Evolutionary conservation across 2,113 vertebrate genomes (phyloP), one percentile per base, ranked within the genome.

Genomic region (Lanius ludovicianus): DNA sequence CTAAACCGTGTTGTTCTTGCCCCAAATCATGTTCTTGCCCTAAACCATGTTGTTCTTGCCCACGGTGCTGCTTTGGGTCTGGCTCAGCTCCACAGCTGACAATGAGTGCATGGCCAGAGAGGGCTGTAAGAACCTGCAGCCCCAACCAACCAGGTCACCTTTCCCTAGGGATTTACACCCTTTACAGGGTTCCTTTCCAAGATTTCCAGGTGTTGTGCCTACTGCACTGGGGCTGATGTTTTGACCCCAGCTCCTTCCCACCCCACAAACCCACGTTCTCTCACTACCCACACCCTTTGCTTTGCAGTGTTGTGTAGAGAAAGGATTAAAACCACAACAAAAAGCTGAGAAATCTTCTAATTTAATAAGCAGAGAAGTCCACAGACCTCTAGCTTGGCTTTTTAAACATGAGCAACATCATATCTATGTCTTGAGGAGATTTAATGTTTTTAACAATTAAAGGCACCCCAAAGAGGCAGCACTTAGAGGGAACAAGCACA

Each of bases 51-150:
- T 4, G 7, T 6, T 55, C 12, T 4, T 35, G 6, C n/a, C 24
- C 2, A 0, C 23, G 2, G 1, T 0, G 3, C 30, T 3, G 30
- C 41, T 89, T n/a, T 13, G 53, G 35, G 9, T 33, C 13, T 4
- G 2, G 42, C 25, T 30, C 57, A 6, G 0, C 22, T 18, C 59
- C 3, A 2, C 0, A 0, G 7, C 39, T 53, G 10, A 10, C 37
- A 6, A 8, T 15, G 19, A 52, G 46, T 9, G 4, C 1, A 0
- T 0, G 33, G 55, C 21, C 20, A 41, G 35, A 59, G 35, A 60
- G 12, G n/a, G 13, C 3, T 46, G 20, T 7, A 2, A 19, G 37
- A 41, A 74, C 9, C 30, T 6, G 3, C 49, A 56, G 1, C 9
- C 37, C 21, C 9, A 35, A 7, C 21, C 9, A 35, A 7, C 10